phyloP scores from a whole-genome alignment of 2,113 vertebrate genomes.

The Neotragus moschatus region DNA sequence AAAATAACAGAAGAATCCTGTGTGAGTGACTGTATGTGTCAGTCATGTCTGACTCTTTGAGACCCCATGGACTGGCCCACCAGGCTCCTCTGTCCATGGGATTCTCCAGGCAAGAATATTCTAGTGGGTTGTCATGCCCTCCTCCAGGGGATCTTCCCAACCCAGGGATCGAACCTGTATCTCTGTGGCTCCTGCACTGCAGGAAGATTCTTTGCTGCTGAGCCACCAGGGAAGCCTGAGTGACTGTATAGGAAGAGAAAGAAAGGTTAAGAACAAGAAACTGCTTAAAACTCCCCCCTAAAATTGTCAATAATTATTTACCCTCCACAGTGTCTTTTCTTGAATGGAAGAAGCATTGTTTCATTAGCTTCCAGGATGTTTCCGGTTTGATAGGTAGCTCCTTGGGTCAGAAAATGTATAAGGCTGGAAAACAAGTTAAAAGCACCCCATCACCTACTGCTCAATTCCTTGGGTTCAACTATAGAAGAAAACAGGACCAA shows the following conservation, averaged over 20 bases:
- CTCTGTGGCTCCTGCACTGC: neutral
- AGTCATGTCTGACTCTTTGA: neutral
- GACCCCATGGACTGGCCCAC: neutral
- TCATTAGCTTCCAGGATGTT: neutral
- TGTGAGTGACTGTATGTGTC: neutral
- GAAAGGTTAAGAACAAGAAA: neutral
- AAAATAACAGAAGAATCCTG: neutral
- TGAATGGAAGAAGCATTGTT: neutral
- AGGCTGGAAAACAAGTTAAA: constrained; percentile 22
- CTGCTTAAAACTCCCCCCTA: neutral
- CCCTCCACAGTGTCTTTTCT: neutral
- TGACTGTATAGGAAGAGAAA: neutral
- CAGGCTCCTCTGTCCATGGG: neutral
- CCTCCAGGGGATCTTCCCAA: neutral
- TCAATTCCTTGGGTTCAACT: neutral
- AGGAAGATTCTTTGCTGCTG: neutral
- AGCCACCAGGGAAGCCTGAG: neutral
- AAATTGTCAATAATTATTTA: neutral
- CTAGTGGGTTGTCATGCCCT: neutral
- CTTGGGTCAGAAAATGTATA: neutral
- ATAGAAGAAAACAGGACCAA: neutral
- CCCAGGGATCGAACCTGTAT: neutral
- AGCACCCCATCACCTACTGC: neutral
- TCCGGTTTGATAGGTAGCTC: neutral
- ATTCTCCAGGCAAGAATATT: neutral